Percentiles rank a stretch among this genome's conserved stretches.
Conservation (phyloP, 2,888 invertebrate species). For the Diaprepes abbreviatus region DNA sequence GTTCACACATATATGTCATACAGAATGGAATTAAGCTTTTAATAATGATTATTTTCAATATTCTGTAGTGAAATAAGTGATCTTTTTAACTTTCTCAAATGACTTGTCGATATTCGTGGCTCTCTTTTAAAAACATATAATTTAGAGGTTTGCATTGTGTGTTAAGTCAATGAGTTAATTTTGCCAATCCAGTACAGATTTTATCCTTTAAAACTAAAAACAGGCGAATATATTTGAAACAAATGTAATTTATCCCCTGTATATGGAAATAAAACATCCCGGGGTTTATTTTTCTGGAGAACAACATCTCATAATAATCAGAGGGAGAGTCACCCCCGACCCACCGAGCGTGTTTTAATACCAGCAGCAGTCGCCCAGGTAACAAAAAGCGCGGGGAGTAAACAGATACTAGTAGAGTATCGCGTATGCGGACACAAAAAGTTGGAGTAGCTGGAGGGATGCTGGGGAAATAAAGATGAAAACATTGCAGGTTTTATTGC, state of each 20-base stretch:
- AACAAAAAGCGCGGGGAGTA: slow-evolving; percentile 49
- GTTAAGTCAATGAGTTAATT: too few relatives aligned
- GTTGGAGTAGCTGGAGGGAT: slow-evolving; percentile 56
- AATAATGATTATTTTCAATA: too few relatives aligned
- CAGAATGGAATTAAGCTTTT: too few relatives aligned
- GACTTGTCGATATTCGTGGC: too few relatives aligned
- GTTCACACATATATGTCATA: too few relatives aligned
- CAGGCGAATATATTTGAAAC: slow-evolving; percentile 1
- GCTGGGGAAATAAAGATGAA: slow-evolving; percentile 68
- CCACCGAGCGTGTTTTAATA: slow-evolving; percentile 37
- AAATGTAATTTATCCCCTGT: slow-evolving; percentile 3
- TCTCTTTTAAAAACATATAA: too few relatives aligned
- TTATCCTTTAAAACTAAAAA: background rate
- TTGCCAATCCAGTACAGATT: too few relatives aligned
- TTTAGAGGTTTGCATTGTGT: too few relatives aligned
- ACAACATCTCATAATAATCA: slow-evolving; percentile 42
- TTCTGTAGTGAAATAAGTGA: too few relatives aligned
- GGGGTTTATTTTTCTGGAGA: slow-evolving; percentile 39
- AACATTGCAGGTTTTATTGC: slow-evolving; percentile 71
- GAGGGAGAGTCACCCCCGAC: slow-evolving; percentile 12
- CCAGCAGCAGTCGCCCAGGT: slow-evolving; percentile 47
- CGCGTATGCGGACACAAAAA: slow-evolving; percentile 47
- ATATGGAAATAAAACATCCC: slow-evolving; percentile 34
- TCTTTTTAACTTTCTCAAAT: too few relatives aligned
- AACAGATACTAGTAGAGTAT: slow-evolving; percentile 48